phyloP scores from a whole-genome alignment of 2,113 vertebrate species.

The Elephas maximus region DNA sequence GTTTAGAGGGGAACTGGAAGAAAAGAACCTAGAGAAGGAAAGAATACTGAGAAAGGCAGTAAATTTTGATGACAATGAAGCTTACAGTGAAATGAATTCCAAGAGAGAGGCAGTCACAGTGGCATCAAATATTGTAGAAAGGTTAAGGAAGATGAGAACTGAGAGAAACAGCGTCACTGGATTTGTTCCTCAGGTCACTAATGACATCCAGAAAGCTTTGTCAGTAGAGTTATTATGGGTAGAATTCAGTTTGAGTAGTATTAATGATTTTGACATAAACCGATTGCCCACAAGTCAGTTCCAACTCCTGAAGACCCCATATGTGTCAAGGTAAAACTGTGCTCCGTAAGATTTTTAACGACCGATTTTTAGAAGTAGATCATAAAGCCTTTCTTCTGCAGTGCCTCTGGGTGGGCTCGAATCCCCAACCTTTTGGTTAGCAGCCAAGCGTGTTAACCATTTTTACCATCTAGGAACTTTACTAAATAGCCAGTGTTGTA shows the following conservation, averaged over 20 bases:
- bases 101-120: not conserved
- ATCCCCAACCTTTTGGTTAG: no score
- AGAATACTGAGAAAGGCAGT: not conserved
- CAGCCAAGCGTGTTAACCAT: no score
- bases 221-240: not conserved
- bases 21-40: not conserved
- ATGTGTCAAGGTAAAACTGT: not conserved
- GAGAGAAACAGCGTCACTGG: not conserved
- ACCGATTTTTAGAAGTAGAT: no score
- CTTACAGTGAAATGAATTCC: not conserved
- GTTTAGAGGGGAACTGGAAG: not conserved
- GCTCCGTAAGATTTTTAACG: not conserved
- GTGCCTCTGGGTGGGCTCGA: no score
- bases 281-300: not conserved
- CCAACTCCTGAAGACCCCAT: not conserved
- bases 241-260: not conserved
- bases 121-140: not conserved
- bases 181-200: constrained; percentile 9
- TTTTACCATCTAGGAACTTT: not conserved
- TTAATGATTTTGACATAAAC: not conserved
- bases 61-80: constrained; percentile 4
- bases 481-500: not conserved
- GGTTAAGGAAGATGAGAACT: not conserved
- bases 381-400: no score
- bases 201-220: not conserved